Base-by-base conservation (phyloP, 2,797 vertebrate genomes). In the Sebastes glaucus region DNA sequence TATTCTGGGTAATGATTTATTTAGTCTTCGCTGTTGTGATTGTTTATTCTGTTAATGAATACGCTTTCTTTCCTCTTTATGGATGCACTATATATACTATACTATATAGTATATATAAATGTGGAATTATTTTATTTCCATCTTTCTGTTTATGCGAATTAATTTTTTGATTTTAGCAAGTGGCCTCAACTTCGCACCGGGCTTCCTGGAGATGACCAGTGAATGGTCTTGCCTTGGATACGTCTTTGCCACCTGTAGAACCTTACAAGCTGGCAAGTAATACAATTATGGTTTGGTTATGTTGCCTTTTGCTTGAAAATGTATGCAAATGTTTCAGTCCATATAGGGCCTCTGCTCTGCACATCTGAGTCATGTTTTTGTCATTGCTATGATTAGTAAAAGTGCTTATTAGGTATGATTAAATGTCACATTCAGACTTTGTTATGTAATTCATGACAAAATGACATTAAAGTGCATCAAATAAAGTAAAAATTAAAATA, bases 151-250 rank as follows among this genome's bases (percentile, higher is more conserved):
- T 5, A 20, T 64, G 11, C n/a, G 0, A 68, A 38, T 57, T 0
- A 7, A 6, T 56, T 4, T 65, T 75, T 30, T 38, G 1, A 23
- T 82, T 80, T 25, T 9, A 75, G 87, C 61, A 5, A 86, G 84
- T 23, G 79, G 69, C 16, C 76, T 86, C 11, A 59, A 67, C 52
- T n/a, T 14, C 0, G 57, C 80, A 1, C 59, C 60, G 0, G 83
- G 78, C 8, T 88, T 84, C 69, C 7, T 46, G 30, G 85, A 84
- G 25, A 74, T 79, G 72, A 87, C 72, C 56, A 87, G 23, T 23
- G 74, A 80, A 42, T 86, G 82, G 73, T 61, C 79, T 6, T 86
- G 84, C n/a, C 74, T 72, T 13, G 73, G 79, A 30, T 82, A 66
- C 1, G 53, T 11, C 35, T 49, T 61, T 1, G 73, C 60, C 35